Evolutionary conservation across 2,888 invertebrate species (phyloP).

Genomic region (Aphidoletes aphidimyza): DNA sequence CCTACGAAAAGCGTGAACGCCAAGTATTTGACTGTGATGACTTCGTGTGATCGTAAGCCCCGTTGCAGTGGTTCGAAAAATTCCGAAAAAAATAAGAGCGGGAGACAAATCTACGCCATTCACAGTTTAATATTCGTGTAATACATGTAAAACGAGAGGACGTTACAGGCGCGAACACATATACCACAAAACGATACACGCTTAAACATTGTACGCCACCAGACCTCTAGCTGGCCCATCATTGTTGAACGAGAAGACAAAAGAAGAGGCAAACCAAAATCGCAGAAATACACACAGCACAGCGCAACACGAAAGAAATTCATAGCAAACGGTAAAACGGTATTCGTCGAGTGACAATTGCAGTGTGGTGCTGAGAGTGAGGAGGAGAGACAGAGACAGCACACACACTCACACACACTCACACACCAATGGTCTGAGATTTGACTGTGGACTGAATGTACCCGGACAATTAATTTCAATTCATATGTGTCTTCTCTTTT

Average conservation of each 20-base stretch:
- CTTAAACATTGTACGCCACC: background rate
- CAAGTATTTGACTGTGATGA: background rate
- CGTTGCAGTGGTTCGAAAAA: background rate
- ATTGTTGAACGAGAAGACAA: constrained; percentile 43
- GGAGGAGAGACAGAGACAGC: background rate
- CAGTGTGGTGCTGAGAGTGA: background rate
- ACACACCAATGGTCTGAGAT: too few relatives aligned
- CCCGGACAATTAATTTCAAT: constrained; percentile 16
- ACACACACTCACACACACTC: too few relatives aligned
- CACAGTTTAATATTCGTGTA: background rate
- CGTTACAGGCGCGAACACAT: background rate
- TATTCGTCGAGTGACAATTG: background rate
- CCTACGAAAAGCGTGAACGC: background rate
- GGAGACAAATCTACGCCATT: constrained; percentile 39
- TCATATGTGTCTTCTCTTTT: background rate
- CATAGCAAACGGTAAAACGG: background rate
- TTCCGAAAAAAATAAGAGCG: constrained; percentile 25
- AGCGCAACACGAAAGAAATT: background rate
- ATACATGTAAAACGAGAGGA: constrained; percentile 5
- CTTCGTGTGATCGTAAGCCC: background rate
- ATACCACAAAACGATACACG: background rate
- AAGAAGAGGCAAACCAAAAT: constrained; percentile 43
- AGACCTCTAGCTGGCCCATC: constrained; percentile 12
- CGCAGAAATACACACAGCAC: background rate
- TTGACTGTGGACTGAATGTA: too few relatives aligned